Evolutionary conservation across 2,113 vertebrate genomes (phyloP), one percentile per base, ranked within the genome.

Genomic region (Ceratotherium simum): DNA sequence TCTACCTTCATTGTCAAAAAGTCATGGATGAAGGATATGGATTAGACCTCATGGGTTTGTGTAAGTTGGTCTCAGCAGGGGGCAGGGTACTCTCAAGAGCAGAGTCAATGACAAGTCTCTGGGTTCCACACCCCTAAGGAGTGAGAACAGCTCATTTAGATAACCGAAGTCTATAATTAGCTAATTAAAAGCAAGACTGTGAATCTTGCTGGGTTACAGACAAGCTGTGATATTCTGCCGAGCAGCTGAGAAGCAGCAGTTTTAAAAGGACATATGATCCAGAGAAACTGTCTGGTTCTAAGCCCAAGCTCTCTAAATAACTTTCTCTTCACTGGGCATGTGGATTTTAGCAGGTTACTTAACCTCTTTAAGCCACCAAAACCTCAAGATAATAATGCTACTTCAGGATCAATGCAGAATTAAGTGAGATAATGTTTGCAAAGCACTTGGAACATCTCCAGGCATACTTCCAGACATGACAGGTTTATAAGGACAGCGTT

Each of bases 101-200:
- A 88, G 33, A 97, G 64, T 72, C 36, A 95, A 91, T 23, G 21
- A 88, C 81, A 91, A 85, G 5, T 70, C 82, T 90, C 54, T 73
- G 54, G 58, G 64, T 70, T 81, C 91, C 46, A 87, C 70, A 95
- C 31, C 85, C 80, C 70, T 87, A 84, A 96, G 92, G 91, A 96
- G 58, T 89, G 79, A 92, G 70, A 96, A 96, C 36, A 93, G 31
- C n/a, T 97, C 79, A 92, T 93, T 96, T 95, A 87, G 82, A 92
- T 94, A 96, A 86, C 33, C 39, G 16, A 93, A 92, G 76, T 90
- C 92, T 98, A 84, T 97, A 97, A 96, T 97, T 92, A 96, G 90
- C 82, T 96, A 97, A 97, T 96, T 97, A 97, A 97, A 96, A 97
- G n/a, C 33, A 95, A 84, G 93, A 27, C 54, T 90, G n/a, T 94